Percentiles rank a stretch among this genome's conserved stretches.
These are phyloP conservation scores for Macroglossus sobrinus DNA, from an alignment of 2,113 vertebrate genomes.

Conservation along the genomic window DNA sequence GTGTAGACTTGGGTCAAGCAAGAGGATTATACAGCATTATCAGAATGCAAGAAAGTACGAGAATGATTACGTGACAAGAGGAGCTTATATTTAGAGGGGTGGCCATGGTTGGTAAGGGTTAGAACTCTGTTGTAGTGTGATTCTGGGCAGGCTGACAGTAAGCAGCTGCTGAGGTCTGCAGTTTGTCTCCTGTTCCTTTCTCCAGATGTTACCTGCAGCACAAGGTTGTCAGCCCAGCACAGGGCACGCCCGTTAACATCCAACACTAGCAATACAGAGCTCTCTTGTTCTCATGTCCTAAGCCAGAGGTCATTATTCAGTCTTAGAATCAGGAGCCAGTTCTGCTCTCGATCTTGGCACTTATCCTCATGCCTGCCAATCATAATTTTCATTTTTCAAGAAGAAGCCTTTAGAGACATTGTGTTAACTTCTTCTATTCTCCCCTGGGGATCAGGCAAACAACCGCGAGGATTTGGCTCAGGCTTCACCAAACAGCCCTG, in stretches of 20 bases:
- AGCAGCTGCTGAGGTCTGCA: neutral
- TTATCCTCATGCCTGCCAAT: slow-evolving; percentile 48
- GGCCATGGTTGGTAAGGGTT: neutral
- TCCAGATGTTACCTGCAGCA: slow-evolving; percentile 47
- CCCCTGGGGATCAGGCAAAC: slow-evolving; percentile 43
- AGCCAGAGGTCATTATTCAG: slow-evolving; percentile 4
- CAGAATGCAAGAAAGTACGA: neutral
- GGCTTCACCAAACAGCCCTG: neutral
- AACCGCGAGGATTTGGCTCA: neutral
- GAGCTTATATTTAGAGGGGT: neutral
- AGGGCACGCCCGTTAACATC: neutral
- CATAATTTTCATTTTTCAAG: slow-evolving; percentile 61
- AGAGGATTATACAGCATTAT: neutral
- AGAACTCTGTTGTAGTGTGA: neutral
- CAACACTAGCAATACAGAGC: neutral
- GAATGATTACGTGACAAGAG: neutral
- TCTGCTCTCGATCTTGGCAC: neutral
- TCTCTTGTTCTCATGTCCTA: slow-evolving; percentile 57
- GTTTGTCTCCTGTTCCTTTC: neutral
- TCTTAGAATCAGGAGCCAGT: neutral
- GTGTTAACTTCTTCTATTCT: slow-evolving; percentile 41
- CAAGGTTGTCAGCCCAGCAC: neutral
- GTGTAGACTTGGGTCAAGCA: neutral
- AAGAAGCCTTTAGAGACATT: slow-evolving; percentile 39
- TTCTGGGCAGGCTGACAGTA: neutral